Base-by-base conservation (phyloP, 23 tunicate genomes). In the Phallusia fumigata region DNA sequence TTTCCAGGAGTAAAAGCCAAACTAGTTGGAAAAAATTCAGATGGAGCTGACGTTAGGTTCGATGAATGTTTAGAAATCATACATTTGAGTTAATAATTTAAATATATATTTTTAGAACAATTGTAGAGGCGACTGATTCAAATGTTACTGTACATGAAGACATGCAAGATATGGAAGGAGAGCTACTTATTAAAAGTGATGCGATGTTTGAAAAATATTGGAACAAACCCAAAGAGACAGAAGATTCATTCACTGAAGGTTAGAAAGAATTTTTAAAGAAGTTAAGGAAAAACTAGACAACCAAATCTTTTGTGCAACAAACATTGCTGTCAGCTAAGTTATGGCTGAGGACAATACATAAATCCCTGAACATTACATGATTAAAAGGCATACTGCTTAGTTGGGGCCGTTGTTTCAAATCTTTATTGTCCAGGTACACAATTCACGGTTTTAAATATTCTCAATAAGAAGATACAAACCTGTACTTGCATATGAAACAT, bases 1-100 rank as follows among this genome's bases (percentile, higher is more conserved):
- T 90, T 90, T 82, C 92, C 96, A 16, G 87, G 83, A 28, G 90
- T 88, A 64, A 31, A 65, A 35, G 91, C 86, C 0, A 93, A 87
- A 84, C 81, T 95, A 26, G 80, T 90, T 13, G 79, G 69, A 44
- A 72, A 78, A 24, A 76, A 90, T 47, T 78, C 81, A 52, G 80
- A 88, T 53, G 93, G 84, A 5, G 51, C 0, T 6, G 11, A 34
- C 1, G 2, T 10, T 21, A 33, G 24, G 45, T 74, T 40, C 10
- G 47, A 8, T 10, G 2, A 11, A 5, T 33, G 1, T 19, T 74
- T 5, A 74, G 10, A 30, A 74, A 33, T 21, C 28, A 21, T 10
- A 74, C 2, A 33, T 1, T 74, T 3, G 30, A 5, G 78, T 21
- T 28, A 74, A 74, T 10, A 28, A 74, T 58, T 80, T 52, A 3